Evolutionary conservation across 2,113 vertebrate genomes (phyloP).

Genomic region (Smithornis capensis): DNA sequence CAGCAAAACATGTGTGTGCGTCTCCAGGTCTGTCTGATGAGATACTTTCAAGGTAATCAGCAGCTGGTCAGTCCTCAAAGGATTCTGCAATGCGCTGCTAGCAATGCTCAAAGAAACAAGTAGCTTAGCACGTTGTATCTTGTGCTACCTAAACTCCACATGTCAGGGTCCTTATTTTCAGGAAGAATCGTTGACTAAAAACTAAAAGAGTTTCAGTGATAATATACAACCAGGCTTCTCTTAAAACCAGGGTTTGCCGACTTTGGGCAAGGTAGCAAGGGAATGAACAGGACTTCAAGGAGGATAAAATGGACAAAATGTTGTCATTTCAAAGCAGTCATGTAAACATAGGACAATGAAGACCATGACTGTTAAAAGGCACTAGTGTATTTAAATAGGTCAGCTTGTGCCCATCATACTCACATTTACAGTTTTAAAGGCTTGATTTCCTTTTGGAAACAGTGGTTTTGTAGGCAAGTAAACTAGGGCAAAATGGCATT

Average conservation of each 20-base stretch:
- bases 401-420: background rate
- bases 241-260: background rate
- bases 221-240: background rate
- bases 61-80: background rate
- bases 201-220: background rate
- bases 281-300: background rate
- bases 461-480: background rate
- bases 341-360: background rate
- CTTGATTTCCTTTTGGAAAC: background rate
- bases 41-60: fast-evolving
- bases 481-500: background rate
- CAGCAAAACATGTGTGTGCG: background rate
- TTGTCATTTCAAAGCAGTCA: background rate
- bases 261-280: background rate
- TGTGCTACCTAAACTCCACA: background rate
- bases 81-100: background rate
- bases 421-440: background rate
- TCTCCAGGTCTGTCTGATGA: background rate
- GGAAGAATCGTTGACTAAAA: background rate
- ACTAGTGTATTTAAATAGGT: background rate
- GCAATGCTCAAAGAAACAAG: background rate
- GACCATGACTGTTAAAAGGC: background rate
- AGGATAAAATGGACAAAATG: background rate
- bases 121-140: background rate
- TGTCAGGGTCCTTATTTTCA: background rate